Percentiles rank a stretch among this genome's conserved stretches.
phyloP scores from a whole-genome alignment of 2,888 invertebrate species.

The Athrips mouffetella region DNA sequence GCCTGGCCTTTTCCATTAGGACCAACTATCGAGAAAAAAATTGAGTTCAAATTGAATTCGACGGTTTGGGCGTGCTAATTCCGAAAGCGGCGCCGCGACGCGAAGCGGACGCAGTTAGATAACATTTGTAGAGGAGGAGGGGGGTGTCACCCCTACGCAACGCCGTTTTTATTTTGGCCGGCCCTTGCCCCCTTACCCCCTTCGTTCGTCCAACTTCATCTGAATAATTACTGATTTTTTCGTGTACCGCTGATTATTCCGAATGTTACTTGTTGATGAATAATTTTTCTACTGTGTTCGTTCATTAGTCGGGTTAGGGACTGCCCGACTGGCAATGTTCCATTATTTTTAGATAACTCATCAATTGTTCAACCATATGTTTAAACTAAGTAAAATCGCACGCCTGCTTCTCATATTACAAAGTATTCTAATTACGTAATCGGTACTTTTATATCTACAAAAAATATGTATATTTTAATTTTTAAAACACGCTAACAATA shows the following conservation, averaged over 20 bases:
- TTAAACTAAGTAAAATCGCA: too few species aligned
- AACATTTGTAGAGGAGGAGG: conserved; percentile 72
- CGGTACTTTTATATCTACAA: too few species aligned
- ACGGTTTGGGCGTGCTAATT: conserved; percentile 65
- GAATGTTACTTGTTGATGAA: conserved; percentile 78
- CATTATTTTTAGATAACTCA: conserved; percentile 6
- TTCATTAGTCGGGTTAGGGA: conserved; percentile 54
- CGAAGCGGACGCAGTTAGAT: conserved; percentile 76
- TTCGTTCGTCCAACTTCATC: conserved; percentile 77
- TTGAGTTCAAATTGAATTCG: conserved; percentile 72
- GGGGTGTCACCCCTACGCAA: conserved; percentile 76
- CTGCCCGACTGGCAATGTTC: conserved; percentile 8
- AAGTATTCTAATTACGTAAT: too few species aligned
- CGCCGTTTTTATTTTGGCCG: conserved; percentile 77
- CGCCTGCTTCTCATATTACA: background rate
- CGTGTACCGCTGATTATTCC: conserved; percentile 78
- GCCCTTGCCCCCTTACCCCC: conserved; percentile 75
- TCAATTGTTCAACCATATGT: background rate
- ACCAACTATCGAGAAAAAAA: conserved; percentile 69
- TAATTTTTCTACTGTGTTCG: conserved; percentile 64
- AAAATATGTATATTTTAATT: too few species aligned
- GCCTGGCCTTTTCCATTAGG: conserved; percentile 59
- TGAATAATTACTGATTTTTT: conserved; percentile 79
- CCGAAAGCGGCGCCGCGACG: conserved; percentile 62
- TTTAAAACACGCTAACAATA: too few species aligned